Evolutionary conservation across 2,888 invertebrate genomes (phyloP).

Genomic region (Ormyrus rosae): DNA sequence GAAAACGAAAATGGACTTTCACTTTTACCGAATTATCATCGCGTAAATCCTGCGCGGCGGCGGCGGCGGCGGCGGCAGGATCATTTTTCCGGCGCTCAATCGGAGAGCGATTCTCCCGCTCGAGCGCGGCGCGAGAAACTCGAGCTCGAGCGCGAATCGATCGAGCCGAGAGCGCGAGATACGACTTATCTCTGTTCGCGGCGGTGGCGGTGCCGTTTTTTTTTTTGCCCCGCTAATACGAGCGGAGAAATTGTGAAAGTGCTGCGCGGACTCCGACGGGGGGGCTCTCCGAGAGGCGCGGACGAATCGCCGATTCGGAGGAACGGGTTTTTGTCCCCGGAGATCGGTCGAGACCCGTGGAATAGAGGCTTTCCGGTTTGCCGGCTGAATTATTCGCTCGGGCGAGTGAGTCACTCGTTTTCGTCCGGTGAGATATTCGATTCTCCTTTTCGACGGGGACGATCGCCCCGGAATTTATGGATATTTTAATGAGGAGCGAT

Average conservation of each 20-base stretch:
- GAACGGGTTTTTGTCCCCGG: slow-evolving; percentile 34
- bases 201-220: slow-evolving; percentile 10
- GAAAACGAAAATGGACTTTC: slow-evolving; percentile 42
- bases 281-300: neutral
- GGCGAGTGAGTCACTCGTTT: no score
- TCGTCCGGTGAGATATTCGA: no score
- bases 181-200: neutral
- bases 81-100: no score
- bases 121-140: slow-evolving; percentile 11
- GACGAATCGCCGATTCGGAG: neutral
- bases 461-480: no score
- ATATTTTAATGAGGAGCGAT: no score
- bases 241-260: slow-evolving; percentile 54
- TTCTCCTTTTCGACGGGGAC: no score
- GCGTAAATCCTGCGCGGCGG: slow-evolving; percentile 13
- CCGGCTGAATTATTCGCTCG: no score
- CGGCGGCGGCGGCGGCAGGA: neutral
- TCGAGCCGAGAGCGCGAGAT: neutral
- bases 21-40: slow-evolving; percentile 37
- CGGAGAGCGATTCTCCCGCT: no score
- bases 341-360: neutral
- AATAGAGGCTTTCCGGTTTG: slow-evolving; percentile 1
- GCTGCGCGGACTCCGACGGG: neutral
- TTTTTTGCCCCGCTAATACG: slow-evolving; percentile 13
- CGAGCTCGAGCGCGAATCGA: slow-evolving; percentile 6